Evolutionary conservation across 1,140 invertebrate species (phyloP), one percentile per base, ranked within the genome.

Genomic region (Globodera rostochiensis): DNA sequence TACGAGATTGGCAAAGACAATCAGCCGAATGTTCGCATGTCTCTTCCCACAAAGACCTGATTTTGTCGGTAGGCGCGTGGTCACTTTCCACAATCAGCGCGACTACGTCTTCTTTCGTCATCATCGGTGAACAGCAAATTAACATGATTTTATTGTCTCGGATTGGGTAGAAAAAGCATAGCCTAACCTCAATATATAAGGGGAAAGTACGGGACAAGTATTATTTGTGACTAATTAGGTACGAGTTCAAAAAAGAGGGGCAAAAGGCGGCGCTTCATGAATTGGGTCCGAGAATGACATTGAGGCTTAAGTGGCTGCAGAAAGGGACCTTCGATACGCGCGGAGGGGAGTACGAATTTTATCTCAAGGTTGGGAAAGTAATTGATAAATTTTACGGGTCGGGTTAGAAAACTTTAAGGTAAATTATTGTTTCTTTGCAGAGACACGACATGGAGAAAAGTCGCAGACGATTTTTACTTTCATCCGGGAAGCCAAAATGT

Each of bases 51-150:
- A 96, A 91, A 93, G 96, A 88, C 96, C 97, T 0, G 93, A 98
- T 88, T 99, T 97, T 90, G 93, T 93, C 86, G 96, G 96, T 2
- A 92, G 96, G 21, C 92, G 96, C 84, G 96, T 94, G 4, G 95
- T 97, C 19, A 98, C 97, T 19, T 98, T 99, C 90, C 97, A 99
- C 90, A 99, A 99, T 92, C 97, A 99, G 46, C 92, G 97, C 82
- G 97, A 99, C 92, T 99, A 96, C 87, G 96, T 99, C 87, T 99
- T 99, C 91, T 98, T 99, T 88, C 93, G 97, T 77, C 96, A 99
- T 91, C 97, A 99, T 90, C 94, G 95, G 94, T 96, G 91, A 69
- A 6, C 19, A 19, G 0, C 49, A 36, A 19, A 75, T 75, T 6
- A 36, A 36, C 36, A 36, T 36, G 3, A 36, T 36, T 3, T 36